These are phyloP conservation scores for Cyclargus thomasi DNA, from an alignment of 1,140 invertebrate genomes.

Conservation along the genomic window DNA sequence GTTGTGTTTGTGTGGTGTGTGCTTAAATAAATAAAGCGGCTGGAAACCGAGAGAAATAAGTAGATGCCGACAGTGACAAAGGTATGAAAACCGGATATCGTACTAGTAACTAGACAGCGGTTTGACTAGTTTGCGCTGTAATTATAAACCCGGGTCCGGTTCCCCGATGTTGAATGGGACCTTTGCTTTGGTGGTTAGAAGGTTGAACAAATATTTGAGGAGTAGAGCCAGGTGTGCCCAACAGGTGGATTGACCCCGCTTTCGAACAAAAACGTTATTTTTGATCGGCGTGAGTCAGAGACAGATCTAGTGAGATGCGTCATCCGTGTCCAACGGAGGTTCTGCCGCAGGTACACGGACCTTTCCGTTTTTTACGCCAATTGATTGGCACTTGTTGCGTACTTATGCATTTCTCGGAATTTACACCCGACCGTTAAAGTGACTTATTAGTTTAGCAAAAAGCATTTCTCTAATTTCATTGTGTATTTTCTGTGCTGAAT, in stretches of 20 bases:
- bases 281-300: not conserved
- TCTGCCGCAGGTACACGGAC: slow-evolving; percentile 2
- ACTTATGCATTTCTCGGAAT: not conserved
- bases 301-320: slow-evolving; percentile 5
- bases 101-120: slow-evolving; percentile 47
- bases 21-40: slow-evolving; percentile 42
- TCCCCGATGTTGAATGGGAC: not conserved
- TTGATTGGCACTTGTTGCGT: not conserved
- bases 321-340: not conserved
- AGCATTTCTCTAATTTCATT: too few species aligned
- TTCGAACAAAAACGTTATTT: not conserved
- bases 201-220: not conserved
- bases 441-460: not conserved
- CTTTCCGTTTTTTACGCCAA: not conserved
- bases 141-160: not conserved
- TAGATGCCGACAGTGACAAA: slow-evolving; percentile 55
- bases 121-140: slow-evolving; percentile 50
- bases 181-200: slow-evolving; percentile 3
- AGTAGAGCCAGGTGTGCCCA: not conserved
- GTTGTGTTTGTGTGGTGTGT: slow-evolving; percentile 50
- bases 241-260: slow-evolving; percentile 4
- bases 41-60: slow-evolving; percentile 32
- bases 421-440: not conserved
- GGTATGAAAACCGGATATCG: slow-evolving; percentile 68
- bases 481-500: too few species aligned